Percentiles rank a stretch among this genome's conserved stretches.
These are phyloP conservation scores for Limanda limanda DNA, from an alignment of 2,113 vertebrate genomes.

Conservation along the genomic window DNA sequence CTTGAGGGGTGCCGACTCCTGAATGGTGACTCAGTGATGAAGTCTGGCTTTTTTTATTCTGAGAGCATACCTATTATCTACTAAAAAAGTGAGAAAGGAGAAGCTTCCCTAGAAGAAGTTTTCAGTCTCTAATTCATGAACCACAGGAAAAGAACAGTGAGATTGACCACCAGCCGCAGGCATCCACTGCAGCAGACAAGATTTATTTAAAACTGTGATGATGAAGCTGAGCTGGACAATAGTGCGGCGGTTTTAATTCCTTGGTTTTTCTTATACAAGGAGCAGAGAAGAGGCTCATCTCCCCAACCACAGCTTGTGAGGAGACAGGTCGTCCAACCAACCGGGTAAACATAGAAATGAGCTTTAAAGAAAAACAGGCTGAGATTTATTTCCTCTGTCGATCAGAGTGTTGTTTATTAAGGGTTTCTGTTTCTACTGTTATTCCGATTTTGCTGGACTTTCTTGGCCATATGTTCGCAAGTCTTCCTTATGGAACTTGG, in stretches of 20 bases:
- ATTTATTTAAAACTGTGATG: background rate
- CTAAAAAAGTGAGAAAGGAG: background rate
- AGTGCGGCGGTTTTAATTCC: background rate
- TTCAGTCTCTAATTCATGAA: background rate
- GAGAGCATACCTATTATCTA: background rate
- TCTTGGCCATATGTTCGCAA: no score
- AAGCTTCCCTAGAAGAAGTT: background rate
- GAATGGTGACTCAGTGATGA: no score
- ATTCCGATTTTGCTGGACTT: no score
- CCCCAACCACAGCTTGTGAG: no score
- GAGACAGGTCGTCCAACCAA: no score
- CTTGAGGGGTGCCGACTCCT: background rate
- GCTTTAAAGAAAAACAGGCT: no score
- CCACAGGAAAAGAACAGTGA: background rate
- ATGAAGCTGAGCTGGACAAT: background rate
- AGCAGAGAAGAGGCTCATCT: no score
- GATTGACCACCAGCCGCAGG: background rate
- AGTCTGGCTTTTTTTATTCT: background rate
- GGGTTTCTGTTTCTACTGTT: no score
- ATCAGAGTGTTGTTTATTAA: no score
- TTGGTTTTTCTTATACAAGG: background rate
- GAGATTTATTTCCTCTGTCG: no score
- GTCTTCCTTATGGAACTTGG: no score
- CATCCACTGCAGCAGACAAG: background rate
- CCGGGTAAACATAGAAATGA: no score